Evolutionary conservation across 2,888 invertebrate genomes (phyloP).

Genomic region (Plebejus anna): DNA sequence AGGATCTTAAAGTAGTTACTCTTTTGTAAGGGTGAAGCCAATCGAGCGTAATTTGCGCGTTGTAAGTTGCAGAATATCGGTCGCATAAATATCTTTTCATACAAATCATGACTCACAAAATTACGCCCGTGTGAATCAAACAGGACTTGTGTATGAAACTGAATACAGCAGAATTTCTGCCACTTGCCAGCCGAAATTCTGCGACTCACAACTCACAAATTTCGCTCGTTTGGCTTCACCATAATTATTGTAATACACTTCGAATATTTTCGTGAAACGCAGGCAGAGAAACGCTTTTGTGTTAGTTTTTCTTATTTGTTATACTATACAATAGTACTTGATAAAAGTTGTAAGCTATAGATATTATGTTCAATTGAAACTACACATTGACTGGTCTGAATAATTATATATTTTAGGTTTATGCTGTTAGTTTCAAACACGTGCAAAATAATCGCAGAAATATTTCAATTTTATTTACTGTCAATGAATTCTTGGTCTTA

Average conservation of each 20-base stretch:
- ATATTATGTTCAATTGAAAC: not conserved
- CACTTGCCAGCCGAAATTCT: too few relatives aligned
- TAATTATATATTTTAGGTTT: not conserved
- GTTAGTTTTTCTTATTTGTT: not conserved
- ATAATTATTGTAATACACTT: not conserved
- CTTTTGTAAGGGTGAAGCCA: not conserved
- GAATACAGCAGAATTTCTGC: too few relatives aligned
- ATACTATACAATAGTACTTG: not conserved
- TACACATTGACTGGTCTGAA: not conserved
- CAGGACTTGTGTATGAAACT: too few relatives aligned
- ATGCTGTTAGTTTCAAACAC: constrained; percentile 7
- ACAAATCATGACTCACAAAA: too few relatives aligned
- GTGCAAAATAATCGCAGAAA: constrained; percentile 26
- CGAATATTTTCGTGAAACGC: not conserved
- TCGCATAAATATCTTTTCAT: too few relatives aligned
- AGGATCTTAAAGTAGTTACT: not conserved
- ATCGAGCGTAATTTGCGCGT: too few relatives aligned
- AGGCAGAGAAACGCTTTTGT: not conserved
- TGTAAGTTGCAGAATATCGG: too few relatives aligned
- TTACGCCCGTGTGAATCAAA: too few relatives aligned
- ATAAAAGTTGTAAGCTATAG: too few relatives aligned
- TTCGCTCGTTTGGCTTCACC: too few relatives aligned
- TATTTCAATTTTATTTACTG: not conserved
- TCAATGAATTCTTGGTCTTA: too few relatives aligned
- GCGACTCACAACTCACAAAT: too few relatives aligned